A percentile compares a stretch with the other conserved stretches of the same genome.
Evolutionary conservation across 2,113 vertebrate genomes (phyloP).

Genomic region (Archilochus colubris): DNA sequence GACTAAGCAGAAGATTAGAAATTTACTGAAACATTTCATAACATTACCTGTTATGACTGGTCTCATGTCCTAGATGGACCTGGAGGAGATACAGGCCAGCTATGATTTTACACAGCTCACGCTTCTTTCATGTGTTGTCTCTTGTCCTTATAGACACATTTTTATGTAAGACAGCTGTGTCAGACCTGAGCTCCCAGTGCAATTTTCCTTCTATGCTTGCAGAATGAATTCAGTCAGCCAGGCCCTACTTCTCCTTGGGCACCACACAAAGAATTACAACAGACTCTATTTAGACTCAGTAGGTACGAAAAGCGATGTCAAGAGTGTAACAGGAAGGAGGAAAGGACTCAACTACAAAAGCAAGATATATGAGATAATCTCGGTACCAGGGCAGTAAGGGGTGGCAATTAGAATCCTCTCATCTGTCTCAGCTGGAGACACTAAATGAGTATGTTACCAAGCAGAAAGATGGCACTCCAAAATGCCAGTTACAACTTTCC

Average conservation of each 20-base stretch:
- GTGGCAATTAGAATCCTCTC: background rate
- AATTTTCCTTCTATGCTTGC: background rate
- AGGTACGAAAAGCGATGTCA: background rate
- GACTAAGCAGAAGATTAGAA: background rate
- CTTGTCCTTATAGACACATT: background rate
- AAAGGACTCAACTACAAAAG: background rate
- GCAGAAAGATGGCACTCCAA: background rate
- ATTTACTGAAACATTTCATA: background rate
- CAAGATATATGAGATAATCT: background rate
- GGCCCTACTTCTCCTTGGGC: background rate
- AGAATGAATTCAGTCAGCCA: background rate
- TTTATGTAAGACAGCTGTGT: background rate
- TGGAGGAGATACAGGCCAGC: background rate
- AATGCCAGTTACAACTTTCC: background rate
- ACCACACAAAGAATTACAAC: constrained; percentile 7
- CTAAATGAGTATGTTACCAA: accelerated
- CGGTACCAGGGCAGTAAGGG: background rate
- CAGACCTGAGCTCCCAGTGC: constrained; percentile 11
- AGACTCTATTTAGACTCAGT: background rate
- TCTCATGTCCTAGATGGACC: background rate
- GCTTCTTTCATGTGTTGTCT: background rate
- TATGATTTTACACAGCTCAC: background rate
- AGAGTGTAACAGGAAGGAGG: background rate
- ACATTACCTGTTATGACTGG: accelerated
- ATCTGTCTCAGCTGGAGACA: background rate